These are phyloP conservation scores for Scarus forsteni DNA, from an alignment of 2,797 vertebrate species.

Conservation along the genomic window DNA sequence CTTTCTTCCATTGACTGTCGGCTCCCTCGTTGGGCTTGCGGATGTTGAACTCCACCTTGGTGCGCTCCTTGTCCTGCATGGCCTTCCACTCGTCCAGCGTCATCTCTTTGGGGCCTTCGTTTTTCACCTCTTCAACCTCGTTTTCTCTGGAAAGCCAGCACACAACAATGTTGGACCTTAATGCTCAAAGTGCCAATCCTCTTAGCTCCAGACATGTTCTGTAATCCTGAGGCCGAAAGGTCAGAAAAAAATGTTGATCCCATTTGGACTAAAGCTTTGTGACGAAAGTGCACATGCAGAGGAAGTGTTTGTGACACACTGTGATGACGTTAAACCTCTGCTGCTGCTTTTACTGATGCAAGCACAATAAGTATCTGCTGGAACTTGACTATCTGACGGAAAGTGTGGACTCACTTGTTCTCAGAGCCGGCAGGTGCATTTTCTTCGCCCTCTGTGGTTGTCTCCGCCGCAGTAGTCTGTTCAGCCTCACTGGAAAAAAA, in stretches of 20 bases:
- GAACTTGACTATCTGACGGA: background rate
- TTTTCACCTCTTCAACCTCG: conserved; percentile 97
- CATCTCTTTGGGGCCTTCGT: conserved; percentile 98
- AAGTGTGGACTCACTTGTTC: conserved; percentile 92
- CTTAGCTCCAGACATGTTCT: conserved; percentile 41
- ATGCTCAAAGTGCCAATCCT: conserved; percentile 39
- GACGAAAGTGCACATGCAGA: conserved; percentile 16
- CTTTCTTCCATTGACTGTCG: conserved; percentile 99
- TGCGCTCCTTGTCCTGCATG: conserved; percentile 98
- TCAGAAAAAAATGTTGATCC: conserved; percentile 42
- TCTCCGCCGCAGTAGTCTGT: conserved; percentile 91
- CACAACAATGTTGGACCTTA: conserved; percentile 24
- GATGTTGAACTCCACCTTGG: conserved; percentile 99
- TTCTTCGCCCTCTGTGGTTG: conserved; percentile 94
- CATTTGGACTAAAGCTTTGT: conserved; percentile 26
- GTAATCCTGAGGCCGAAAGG: conserved; percentile 54
- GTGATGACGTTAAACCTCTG: background rate
- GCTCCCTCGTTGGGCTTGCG: conserved; percentile 98
- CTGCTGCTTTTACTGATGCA: background rate
- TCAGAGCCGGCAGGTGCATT: conserved; percentile 93
- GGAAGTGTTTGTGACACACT: background rate
- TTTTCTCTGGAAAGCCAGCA: conserved; percentile 89
- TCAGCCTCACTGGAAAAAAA: conserved; percentile 89
- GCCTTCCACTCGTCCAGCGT: conserved; percentile 99
- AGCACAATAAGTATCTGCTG: background rate